Conservation (phyloP, 2,797 vertebrate genomes). For the Pygocentrus nattereri region DNA sequence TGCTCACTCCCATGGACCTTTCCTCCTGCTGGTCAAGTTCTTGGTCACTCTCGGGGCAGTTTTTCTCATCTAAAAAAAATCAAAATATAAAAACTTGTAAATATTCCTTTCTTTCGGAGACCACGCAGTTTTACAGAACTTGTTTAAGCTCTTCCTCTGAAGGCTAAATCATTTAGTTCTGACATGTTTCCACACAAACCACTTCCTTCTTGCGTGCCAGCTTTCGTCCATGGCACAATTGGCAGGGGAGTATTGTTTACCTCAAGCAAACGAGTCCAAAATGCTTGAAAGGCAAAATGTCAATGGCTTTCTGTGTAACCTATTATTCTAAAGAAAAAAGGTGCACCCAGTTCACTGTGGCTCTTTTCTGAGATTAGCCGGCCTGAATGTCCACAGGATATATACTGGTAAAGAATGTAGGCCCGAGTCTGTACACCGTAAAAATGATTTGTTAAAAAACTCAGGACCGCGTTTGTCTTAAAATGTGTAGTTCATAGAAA, state of each 20-base stretch:
- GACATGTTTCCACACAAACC: constrained; percentile 23
- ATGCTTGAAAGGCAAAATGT: constrained; percentile 10
- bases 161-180: neutral
- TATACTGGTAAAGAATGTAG: neutral
- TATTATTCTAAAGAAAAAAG: neutral
- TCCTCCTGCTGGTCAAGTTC: constrained; percentile 84
- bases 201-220: constrained; percentile 39
- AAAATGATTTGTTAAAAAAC: neutral
- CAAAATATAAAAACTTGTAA: neutral
- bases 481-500: neutral
- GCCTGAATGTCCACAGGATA: neutral
- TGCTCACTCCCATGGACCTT: constrained; percentile 65
- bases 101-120: neutral
- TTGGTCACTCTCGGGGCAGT: constrained; percentile 79
- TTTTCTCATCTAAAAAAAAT: constrained; percentile 79
- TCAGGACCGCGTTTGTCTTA: neutral
- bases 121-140: neutral
- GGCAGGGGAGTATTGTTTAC: constrained; percentile 28
- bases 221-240: constrained; percentile 20
- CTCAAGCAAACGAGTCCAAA: constrained; percentile 4
- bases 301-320: neutral
- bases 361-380: neutral
- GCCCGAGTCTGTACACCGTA: neutral
- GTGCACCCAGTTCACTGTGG: neutral
- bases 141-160: constrained; percentile 16